phyloP scores from a whole-genome alignment of 2,113 vertebrate genomes.

The Pantherophis guttatus region DNA sequence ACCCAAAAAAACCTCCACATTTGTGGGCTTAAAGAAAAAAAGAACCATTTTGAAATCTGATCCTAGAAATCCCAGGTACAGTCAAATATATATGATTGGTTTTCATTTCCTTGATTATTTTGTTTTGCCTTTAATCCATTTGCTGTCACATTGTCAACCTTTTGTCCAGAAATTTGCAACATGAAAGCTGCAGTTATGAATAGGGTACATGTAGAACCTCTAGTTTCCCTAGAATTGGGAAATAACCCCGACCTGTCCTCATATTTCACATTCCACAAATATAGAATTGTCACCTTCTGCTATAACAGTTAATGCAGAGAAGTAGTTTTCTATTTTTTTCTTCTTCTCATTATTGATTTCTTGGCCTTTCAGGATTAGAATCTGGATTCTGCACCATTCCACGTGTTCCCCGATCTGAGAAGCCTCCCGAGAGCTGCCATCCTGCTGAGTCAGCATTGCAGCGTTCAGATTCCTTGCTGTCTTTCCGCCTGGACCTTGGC shows the following conservation, averaged over 20 bases:
- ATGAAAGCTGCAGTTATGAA: neutral
- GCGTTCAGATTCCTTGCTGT: conserved; percentile 86
- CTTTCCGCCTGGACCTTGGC: conserved; percentile 91
- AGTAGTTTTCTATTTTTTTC: neutral
- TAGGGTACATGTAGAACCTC: neutral
- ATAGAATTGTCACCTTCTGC: neutral
- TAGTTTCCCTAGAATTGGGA: neutral
- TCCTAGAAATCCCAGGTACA: neutral
- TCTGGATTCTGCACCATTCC: conserved; percentile 90
- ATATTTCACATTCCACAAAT: neutral
- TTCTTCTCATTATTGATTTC: conserved; percentile 27
- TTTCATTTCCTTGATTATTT: neutral
- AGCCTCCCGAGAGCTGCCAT: conserved; percentile 66
- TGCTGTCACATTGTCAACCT: neutral
- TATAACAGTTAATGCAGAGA: neutral
- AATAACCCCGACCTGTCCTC: neutral
- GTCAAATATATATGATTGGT: neutral
- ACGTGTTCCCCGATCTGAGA: conserved; percentile 78
- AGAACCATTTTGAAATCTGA: neutral
- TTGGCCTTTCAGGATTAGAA: conserved; percentile 75
- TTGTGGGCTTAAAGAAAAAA: neutral
- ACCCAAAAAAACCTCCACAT: neutral
- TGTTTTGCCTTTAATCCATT: neutral
- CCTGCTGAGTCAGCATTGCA: conserved; percentile 63
- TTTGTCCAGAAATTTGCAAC: neutral